Conservation (phyloP, 2,888 invertebrate species). For the Protonemura montana region DNA sequence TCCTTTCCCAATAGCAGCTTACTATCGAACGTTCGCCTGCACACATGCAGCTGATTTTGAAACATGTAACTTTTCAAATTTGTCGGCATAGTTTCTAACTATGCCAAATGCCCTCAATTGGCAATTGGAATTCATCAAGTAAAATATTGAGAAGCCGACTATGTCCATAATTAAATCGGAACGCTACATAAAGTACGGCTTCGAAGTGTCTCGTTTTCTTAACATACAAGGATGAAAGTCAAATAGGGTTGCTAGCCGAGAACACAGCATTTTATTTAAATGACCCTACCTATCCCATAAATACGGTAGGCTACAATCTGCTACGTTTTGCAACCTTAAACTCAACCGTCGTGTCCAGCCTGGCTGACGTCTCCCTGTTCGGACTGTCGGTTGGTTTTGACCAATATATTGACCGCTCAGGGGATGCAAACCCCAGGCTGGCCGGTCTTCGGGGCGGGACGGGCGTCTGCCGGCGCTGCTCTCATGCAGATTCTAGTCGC, state of each 20-base stretch:
- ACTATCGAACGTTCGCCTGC: not conserved
- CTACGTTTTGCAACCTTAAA: not conserved
- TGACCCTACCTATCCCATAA: not conserved
- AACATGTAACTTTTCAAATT: not conserved
- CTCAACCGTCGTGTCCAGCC: too few species aligned
- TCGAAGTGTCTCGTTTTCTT: not conserved
- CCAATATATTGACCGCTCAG: too few species aligned
- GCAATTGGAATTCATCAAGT: slow-evolving; percentile 12
- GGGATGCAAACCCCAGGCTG: too few species aligned
- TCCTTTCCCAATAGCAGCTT: not conserved
- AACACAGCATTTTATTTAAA: not conserved
- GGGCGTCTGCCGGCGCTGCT: not conserved
- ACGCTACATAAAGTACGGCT: not conserved
- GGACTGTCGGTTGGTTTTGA: not conserved
- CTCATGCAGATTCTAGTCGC: not conserved
- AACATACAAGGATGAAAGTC: not conserved
- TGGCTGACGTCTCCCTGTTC: not conserved
- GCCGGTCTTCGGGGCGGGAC: not conserved
- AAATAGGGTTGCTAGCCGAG: not conserved
- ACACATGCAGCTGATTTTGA: not conserved
- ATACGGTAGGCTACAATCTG: not conserved
- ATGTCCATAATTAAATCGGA: not conserved
- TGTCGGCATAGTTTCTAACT: not conserved
- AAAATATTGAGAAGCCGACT: not conserved
- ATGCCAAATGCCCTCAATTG: slow-evolving; percentile 4